Evolutionary conservation across 2,888 invertebrate genomes (phyloP), one percentile per base, ranked within the genome.

Genomic region (Chromoteleia sp.): DNA sequence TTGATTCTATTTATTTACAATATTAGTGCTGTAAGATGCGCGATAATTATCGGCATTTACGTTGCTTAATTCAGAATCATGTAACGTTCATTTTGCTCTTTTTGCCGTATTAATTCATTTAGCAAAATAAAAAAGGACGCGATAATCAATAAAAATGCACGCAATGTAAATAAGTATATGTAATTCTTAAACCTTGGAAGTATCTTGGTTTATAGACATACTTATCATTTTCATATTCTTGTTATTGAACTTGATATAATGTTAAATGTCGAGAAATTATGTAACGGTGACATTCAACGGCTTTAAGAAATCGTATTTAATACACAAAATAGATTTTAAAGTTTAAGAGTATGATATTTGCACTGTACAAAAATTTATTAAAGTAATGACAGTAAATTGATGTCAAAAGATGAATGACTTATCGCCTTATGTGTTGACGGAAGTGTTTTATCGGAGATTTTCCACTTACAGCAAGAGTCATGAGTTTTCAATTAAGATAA

Each of bases 11-110:
- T 59, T 43, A 25, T 59, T 59, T 41, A 29, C 43, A 25, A 59
- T 43, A 59, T 59, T 59, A 59, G 59, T 43, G 59, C 43, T 59
- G 41, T 15, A 43, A 59, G 25, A 59, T 25, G 29, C 15, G 12
- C 29, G 43, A 59, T 59, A 41, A 59, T 59, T 59, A 43, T 59
- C 59, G 43, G n/a, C 14, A 59, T 4, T 29, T 14, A 14, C 6
- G 21, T 45, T 21, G 29, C 14, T 50, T 50, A 25, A 29, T 50
- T 50, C 14, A 5, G 7, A 8, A 3, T 21, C n/a, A 0, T 0
- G 45, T 7, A 30, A 15, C 36, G 2, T 33, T 33, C 17, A n/a
- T 45, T n/a, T 45, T 21, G 25, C 8, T 14, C 3, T 39, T 43
- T 17, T 17, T 43, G 6, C 17, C 17, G 15, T 8, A 43, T 17